Evolutionary conservation across 2,888 invertebrate genomes (phyloP).

Genomic region (Parascotia fuliginaria): DNA sequence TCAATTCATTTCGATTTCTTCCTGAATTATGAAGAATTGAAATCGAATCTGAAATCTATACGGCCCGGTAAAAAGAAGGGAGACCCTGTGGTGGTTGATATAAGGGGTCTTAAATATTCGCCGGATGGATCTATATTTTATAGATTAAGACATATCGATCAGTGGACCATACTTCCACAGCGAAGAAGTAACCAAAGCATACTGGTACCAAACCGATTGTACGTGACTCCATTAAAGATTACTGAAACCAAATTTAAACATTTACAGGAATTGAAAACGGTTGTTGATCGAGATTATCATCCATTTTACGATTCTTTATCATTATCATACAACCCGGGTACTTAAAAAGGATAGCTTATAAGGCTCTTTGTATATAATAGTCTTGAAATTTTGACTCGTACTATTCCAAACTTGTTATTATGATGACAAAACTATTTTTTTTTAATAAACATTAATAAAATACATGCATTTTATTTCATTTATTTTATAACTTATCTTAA

Average conservation of each 20-base stretch:
- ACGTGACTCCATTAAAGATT: constrained; percentile 14
- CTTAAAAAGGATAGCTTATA: background rate
- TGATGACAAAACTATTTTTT: background rate
- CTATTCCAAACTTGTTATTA: background rate
- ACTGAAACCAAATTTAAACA: constrained; percentile 22
- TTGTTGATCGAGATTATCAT: constrained; percentile 22
- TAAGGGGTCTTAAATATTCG: constrained; percentile 3
- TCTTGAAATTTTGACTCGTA: background rate
- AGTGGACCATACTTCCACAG: constrained; percentile 14
- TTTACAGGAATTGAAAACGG: constrained; percentile 18
- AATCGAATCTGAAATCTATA: too few relatives aligned
- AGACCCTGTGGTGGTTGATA: constrained; percentile 1
- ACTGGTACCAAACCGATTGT: constrained; percentile 10
- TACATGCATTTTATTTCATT: background rate
- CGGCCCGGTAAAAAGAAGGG: too few relatives aligned
- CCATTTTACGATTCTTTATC: constrained; percentile 12
- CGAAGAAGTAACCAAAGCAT: constrained; percentile 8
- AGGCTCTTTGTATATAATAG: background rate
- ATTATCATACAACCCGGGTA: constrained; percentile 15
- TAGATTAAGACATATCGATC: constrained; percentile 10
- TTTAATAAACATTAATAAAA: background rate
- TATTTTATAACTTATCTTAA: background rate
- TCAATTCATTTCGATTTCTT: too few relatives aligned
- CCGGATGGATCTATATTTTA: constrained; percentile 6
- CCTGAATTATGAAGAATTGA: too few relatives aligned